Conservation (phyloP, 1,140 invertebrate species). For the Cyrtorhinus lividipennis region DNA sequence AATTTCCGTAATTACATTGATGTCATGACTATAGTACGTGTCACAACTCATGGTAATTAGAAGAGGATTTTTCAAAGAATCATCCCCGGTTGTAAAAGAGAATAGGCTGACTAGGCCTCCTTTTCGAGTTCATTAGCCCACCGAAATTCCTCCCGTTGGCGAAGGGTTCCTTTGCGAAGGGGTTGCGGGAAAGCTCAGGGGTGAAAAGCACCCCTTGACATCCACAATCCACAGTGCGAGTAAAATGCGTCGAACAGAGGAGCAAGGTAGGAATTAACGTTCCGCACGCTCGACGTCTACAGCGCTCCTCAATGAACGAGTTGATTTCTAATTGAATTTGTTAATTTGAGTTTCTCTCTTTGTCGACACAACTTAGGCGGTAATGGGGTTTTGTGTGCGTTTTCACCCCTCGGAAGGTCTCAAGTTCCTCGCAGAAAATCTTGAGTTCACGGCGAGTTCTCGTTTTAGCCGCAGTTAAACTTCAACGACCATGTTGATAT, state of each 20-base stretch:
- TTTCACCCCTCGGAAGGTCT: slow-evolving; percentile 10
- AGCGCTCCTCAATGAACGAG: slow-evolving; percentile 19
- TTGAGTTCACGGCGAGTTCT: too few species aligned
- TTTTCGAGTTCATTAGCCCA: slow-evolving; percentile 17
- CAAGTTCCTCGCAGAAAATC: too few species aligned
- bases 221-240: background rate
- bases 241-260: too few species aligned
- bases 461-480: too few species aligned
- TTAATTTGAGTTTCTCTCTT: slow-evolving; percentile 19
- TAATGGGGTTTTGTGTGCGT: background rate
- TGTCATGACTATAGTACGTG: too few species aligned
- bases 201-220: background rate
- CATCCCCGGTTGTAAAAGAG: too few species aligned
- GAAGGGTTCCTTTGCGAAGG: background rate
- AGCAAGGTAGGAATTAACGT: background rate
- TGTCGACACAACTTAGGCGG: background rate
- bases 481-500: too few species aligned
- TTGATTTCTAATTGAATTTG: slow-evolving; percentile 25
- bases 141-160: slow-evolving; percentile 5
- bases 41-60: too few species aligned
- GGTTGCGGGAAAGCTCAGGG: background rate
- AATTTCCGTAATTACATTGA: too few species aligned
- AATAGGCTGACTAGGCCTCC: too few species aligned
- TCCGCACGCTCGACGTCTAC: background rate
- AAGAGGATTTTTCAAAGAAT: too few species aligned